Conservation (phyloP, 1,140 invertebrate genomes). For the Bombus balteatus region DNA sequence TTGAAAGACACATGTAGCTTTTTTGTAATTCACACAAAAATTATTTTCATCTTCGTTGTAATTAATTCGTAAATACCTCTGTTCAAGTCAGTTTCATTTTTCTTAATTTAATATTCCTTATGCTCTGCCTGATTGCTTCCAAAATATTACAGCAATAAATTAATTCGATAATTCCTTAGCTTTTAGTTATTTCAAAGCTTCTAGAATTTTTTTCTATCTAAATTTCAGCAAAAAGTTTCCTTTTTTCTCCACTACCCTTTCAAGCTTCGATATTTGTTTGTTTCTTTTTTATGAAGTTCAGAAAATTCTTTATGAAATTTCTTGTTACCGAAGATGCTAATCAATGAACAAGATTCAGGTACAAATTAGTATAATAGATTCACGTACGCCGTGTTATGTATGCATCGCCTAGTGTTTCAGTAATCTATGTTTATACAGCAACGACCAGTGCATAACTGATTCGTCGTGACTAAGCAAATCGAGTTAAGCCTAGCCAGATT, state of each 20-base stretch:
- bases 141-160: too few species aligned
- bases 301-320: not conserved
- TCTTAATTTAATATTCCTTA: too few species aligned
- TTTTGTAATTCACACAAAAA: not conserved
- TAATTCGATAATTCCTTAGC: not conserved
- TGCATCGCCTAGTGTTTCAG: not conserved
- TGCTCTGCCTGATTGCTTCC: too few species aligned
- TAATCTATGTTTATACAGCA: slow-evolving; percentile 32
- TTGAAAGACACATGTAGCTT: too few species aligned
- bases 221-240: not conserved
- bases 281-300: too few species aligned
- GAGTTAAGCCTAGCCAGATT: not conserved
- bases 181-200: not conserved
- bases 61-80: not conserved
- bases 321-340: not conserved
- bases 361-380: not conserved
- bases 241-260: not conserved
- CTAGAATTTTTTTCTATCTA: too few species aligned
- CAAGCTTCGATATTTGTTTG: too few species aligned
- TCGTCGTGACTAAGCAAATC: not conserved
- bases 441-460: not conserved
- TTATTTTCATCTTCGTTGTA: not conserved
- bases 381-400: not conserved
- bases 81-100: too few species aligned
- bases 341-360: not conserved